Evolutionary conservation across 1,140 invertebrate genomes (phyloP).

Genomic region (Stegodyphus dumicola): DNA sequence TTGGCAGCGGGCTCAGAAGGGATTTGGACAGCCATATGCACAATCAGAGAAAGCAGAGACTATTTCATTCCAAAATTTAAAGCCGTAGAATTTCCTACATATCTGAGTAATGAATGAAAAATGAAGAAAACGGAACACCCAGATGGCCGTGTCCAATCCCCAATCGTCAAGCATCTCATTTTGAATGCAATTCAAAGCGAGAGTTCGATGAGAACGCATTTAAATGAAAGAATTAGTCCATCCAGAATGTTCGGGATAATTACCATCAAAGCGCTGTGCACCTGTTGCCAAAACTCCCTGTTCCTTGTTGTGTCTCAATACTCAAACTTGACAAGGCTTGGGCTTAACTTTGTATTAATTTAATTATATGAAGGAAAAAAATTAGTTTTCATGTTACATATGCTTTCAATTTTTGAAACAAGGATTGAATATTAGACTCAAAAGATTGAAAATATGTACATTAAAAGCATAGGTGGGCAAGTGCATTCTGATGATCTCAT

Average conservation of each 20-base stretch:
- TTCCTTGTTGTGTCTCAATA: no score
- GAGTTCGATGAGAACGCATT: conserved; percentile 1
- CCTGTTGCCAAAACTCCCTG: background rate
- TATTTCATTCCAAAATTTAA: conserved; percentile 17
- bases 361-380: no score
- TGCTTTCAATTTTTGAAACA: no score
- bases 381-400: no score
- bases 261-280: background rate
- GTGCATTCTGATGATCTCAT: no score
- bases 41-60: background rate
- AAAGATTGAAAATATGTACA: no score
- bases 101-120: background rate
- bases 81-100: background rate
- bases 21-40: background rate
- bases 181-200: background rate
- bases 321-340: no score
- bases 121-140: conserved; percentile 4
- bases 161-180: background rate
- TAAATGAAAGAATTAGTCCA: conserved; percentile 17
- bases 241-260: background rate
- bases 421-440: no score
- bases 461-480: no score
- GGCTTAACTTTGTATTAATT: no score
- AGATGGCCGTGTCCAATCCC: background rate
- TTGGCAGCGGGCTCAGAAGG: background rate